Base-by-base conservation (phyloP, 30 jellyfish, hydroid and myxozoan genomes). In the Aurelia aurita complex sp. Pacific region DNA sequence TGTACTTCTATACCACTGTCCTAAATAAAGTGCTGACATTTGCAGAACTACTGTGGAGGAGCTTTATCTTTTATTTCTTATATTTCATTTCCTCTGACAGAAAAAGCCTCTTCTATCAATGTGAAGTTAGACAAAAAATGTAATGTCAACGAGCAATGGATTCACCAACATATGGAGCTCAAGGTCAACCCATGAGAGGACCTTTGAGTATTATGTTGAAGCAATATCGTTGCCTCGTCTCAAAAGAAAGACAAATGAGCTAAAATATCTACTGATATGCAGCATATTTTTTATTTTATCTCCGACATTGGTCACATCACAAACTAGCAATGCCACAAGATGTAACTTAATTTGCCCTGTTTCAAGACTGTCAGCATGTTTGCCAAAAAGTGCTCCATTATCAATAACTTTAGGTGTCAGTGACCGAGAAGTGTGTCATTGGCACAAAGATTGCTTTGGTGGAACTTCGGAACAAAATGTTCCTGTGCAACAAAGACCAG, bases 401-500 rank as follows among this genome's bases (percentile, higher is more conserved):
- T 18, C 55, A 3, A 29, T 83, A 35, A 70, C 52, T 33, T 43
- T 83, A 46, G 92, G 92, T n/a, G 80, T 83, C 67, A 70, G 71
- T 51, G 79, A 71, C 61, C 33, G 77, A 18, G 79, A 67, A 32
- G 92, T 83, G 19, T 83, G 86, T 50, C 92, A 83, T 61, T 46
- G 42, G n/a, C 43, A 43, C 53, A 81, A 38, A 69, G 83, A 81
- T 42, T 81, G 90, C 64, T 68, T 50, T 81, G 90, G 90, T 17
- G 81, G 77, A 9, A 14, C 55, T 42, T 81, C 83, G 4, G 68
- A 43, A 5, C 79, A 71, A 53, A 42, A 10, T 15, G 69, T 64
- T 15, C 86, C 73, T 8, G 92, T 83, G 53, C 92, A 83, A 57
- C 92, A 83, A 62, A 83, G 75, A 67, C 92, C 92, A 32, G 35